Conservation (phyloP, 2,797 vertebrate genomes). For the Halcyon chelicuti region DNA sequence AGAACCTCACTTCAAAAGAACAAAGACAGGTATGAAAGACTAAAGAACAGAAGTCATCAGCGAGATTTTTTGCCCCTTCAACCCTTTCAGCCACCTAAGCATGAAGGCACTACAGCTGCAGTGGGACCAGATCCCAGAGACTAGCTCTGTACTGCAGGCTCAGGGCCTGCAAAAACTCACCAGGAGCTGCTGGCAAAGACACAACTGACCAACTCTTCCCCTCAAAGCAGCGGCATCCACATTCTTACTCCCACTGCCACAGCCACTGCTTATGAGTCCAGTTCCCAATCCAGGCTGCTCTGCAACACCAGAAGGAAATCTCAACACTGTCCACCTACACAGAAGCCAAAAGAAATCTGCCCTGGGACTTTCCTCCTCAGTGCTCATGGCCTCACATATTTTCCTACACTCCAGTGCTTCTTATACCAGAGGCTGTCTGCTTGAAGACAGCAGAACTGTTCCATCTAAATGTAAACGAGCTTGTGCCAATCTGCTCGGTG, state of each 20-base stretch:
- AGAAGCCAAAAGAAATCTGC: background rate
- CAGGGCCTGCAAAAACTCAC: background rate
- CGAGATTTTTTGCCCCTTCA: background rate
- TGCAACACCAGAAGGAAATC: background rate
- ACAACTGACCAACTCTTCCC: background rate
- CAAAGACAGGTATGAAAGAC: background rate
- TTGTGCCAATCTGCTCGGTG: background rate
- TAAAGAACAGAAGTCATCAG: background rate
- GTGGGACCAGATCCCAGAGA: background rate
- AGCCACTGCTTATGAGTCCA: background rate
- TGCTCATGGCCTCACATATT: background rate
- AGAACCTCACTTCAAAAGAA: background rate
- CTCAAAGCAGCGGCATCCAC: background rate
- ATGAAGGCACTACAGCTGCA: accelerated
- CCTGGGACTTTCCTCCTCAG: background rate
- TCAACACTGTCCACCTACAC: background rate
- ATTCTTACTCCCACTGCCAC: background rate
- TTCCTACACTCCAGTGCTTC: background rate
- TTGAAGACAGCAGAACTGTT: background rate
- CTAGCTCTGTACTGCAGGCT: background rate
- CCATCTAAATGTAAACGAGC: background rate
- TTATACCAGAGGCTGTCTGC: background rate
- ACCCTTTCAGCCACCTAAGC: background rate
- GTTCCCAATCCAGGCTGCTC: background rate
- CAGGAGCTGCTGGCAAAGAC: background rate